Conservation (phyloP, 2,113 vertebrate species). For the Myodes glareolus region DNA sequence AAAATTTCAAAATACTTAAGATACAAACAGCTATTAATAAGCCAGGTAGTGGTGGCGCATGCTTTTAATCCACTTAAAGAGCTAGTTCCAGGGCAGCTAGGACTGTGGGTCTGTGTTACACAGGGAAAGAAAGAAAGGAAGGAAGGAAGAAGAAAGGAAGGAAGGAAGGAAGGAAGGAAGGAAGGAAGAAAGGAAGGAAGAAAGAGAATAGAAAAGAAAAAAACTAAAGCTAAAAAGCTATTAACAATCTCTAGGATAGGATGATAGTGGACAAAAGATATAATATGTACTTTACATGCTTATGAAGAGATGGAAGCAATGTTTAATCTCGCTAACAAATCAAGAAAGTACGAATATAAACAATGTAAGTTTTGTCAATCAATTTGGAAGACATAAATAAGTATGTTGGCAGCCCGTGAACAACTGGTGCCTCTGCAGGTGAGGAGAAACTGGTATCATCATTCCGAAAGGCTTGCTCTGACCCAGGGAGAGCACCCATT, state of each 20-base stretch:
- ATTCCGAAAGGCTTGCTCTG: background rate
- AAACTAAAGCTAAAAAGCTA: background rate
- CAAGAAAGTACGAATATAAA: background rate
- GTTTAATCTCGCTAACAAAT: background rate
- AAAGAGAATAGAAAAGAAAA: no score
- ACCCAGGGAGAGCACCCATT: background rate
- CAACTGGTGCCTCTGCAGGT: background rate
- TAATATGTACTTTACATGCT: background rate
- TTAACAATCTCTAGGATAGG: background rate
- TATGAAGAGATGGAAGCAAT: background rate
- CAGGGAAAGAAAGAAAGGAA: no score
- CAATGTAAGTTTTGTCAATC: background rate
- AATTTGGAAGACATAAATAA: background rate
- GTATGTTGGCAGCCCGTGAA: background rate
- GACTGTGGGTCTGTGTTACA: no score
- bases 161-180: no score
- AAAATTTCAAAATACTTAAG: conserved; percentile 33
- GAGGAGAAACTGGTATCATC: background rate
- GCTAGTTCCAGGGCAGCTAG: no score
- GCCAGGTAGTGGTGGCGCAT: no score
- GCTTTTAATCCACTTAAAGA: no score
- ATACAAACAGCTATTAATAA: background rate
- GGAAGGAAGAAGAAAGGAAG: no score
- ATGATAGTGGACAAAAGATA: background rate
- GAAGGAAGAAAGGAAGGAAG: no score